phyloP scores from a whole-genome alignment of 2,888 invertebrate genomes.

The Thera obeliscata region DNA sequence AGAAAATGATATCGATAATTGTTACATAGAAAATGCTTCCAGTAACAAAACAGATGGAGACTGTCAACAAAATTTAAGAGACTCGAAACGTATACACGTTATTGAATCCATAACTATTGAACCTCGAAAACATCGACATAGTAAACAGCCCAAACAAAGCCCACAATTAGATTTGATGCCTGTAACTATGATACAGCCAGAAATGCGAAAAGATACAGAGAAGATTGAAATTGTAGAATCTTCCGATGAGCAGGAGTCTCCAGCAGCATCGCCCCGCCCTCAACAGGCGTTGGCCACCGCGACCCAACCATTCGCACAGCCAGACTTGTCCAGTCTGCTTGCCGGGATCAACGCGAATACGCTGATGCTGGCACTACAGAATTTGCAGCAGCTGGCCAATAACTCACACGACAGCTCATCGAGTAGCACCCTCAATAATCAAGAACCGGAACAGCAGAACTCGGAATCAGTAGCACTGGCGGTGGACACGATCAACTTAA shows the following conservation, averaged over 20 bases:
- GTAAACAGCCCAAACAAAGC: conserved; percentile 7
- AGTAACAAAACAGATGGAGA: conserved; percentile 36
- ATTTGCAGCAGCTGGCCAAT: conserved; percentile 70
- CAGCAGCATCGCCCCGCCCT: conserved; percentile 16
- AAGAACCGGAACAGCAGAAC: conserved; percentile 36
- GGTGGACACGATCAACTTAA: conserved; percentile 73
- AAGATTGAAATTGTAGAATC: conserved; percentile 22
- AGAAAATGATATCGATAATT: conserved; percentile 10
- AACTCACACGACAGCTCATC: conserved; percentile 44
- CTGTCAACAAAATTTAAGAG: conserved; percentile 50
- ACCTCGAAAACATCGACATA: conserved; percentile 39
- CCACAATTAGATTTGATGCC: conserved; percentile 28
- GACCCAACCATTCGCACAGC: conserved; percentile 41
- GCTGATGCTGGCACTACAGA: conserved; percentile 73
- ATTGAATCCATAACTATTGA: conserved; percentile 69
- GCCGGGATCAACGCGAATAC: conserved; percentile 74
- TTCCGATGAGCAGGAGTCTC: conserved; percentile 17
- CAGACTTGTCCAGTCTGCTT: conserved; percentile 68
- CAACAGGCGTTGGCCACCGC: conserved; percentile 11
- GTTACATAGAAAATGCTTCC: conserved; percentile 7
- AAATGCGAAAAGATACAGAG: conserved; percentile 17
- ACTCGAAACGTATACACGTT: conserved; percentile 67
- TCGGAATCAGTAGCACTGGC: conserved; percentile 38
- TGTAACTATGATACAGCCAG: conserved; percentile 30
- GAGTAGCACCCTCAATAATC: conserved; percentile 36